phyloP scores from a whole-genome alignment of 2,113 vertebrate genomes.

The Thermophis baileyi region DNA sequence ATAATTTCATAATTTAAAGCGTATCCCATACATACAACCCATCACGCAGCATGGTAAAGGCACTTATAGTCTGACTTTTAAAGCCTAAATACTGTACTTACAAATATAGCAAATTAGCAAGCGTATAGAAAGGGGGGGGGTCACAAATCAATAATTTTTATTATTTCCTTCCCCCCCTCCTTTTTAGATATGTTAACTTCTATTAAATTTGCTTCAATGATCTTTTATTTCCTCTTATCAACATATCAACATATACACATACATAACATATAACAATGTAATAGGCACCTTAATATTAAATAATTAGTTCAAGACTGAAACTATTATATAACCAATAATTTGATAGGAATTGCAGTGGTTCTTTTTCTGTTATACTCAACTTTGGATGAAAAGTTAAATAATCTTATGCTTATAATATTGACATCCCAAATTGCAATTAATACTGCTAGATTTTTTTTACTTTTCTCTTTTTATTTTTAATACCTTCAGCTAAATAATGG shows the following conservation, averaged over 20 bases:
- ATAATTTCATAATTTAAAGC: neutral
- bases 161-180: neutral
- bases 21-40: neutral
- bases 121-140: neutral
- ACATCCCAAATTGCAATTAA: neutral
- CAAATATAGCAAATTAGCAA: neutral
- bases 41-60: neutral
- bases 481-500: neutral
- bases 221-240: neutral
- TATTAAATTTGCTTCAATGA: neutral
- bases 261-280: neutral
- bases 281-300: neutral
- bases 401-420: neutral
- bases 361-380: neutral
- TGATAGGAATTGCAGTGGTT: neutral
- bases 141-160: neutral
- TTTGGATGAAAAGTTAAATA: neutral
- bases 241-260: neutral
- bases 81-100: neutral
- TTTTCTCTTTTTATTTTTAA: neutral
- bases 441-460: neutral
- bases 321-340: neutral
- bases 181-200: neutral
- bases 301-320: neutral
- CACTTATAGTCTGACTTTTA: neutral